A percentile compares a stretch with the other conserved stretches of the same genome.
Conservation (phyloP, 2,113 vertebrate genomes). For the Salvelinus alpinus region DNA sequence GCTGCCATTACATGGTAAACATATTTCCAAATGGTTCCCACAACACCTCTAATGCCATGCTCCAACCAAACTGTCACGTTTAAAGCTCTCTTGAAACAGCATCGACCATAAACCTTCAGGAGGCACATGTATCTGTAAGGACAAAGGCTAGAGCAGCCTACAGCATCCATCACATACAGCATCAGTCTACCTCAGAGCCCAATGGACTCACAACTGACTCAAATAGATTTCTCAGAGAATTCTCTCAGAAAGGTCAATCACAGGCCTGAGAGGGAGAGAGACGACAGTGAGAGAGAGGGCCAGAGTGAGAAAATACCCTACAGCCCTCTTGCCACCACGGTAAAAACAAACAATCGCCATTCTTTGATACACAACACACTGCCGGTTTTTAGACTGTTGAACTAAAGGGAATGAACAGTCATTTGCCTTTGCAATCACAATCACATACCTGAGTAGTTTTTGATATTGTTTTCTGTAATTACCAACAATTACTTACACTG, state of each 20-base stretch:
- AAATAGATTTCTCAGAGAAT: conserved; percentile 3
- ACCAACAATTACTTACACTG: no score
- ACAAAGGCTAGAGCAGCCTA: not conserved
- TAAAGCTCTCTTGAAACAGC: conserved; percentile 1
- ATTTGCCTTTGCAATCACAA: no score
- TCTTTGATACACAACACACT: no score
- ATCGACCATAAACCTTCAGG: not conserved
- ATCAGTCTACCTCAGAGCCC: not conserved
- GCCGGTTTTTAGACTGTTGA: no score
- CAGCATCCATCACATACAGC: not conserved
- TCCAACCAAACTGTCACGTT: conserved; percentile 3
- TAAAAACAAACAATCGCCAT: no score
- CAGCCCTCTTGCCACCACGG: no score
- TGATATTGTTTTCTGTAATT: no score
- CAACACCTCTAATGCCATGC: not conserved
- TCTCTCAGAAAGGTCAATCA: not conserved
- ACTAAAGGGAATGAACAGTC: no score
- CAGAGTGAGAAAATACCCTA: not conserved
- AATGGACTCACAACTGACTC: not conserved
- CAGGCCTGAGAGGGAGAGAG: not conserved
- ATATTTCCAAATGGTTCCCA: conserved; percentile 1
- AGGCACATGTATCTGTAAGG: not conserved
- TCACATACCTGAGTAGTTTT: no score
- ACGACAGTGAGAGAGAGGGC: not conserved
- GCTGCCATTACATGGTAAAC: not conserved